Conservation (phyloP, 2,888 invertebrate genomes). For the Lasiommata megera region DNA sequence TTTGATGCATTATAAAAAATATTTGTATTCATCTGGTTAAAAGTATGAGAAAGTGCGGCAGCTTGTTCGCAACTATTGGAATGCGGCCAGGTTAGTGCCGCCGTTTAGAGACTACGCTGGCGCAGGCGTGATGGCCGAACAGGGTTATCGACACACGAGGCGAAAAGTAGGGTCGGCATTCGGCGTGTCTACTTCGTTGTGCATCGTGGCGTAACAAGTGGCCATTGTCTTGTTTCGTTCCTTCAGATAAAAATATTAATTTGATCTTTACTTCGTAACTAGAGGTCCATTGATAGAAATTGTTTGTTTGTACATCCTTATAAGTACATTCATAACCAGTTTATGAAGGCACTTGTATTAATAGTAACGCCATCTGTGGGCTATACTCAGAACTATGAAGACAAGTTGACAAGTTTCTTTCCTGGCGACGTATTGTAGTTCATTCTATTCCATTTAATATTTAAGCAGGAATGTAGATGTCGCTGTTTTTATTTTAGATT, state of each 20-base stretch:
- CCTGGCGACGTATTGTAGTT: too few species aligned
- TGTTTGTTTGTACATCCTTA: not conserved
- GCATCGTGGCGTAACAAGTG: slow-evolving; percentile 54
- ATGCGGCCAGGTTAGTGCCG: slow-evolving; percentile 66
- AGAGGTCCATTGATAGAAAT: not conserved
- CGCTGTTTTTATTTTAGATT: too few species aligned
- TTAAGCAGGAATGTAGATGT: not conserved
- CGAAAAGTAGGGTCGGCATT: slow-evolving; percentile 58
- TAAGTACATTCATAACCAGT: not conserved
- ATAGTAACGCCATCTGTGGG: slow-evolving; percentile 26
- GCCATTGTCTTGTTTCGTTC: slow-evolving; percentile 67
- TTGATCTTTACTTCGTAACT: not conserved
- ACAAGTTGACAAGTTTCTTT: too few species aligned
- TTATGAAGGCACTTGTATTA: not conserved
- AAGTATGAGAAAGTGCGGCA: slow-evolving; percentile 45
- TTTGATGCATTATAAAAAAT: not conserved
- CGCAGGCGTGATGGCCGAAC: slow-evolving; percentile 73
- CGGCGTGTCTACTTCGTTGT: slow-evolving; percentile 34
- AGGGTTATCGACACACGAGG: slow-evolving; percentile 78
- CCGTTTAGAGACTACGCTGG: slow-evolving; percentile 61
- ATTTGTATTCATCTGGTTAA: not conserved
- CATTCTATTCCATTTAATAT: too few species aligned
- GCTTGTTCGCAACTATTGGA: slow-evolving; percentile 61
- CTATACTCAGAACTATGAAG: not conserved
- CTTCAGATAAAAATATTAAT: slow-evolving; percentile 39